Conservation (phyloP, 1,140 invertebrate genomes). For the Laupala kohalensis region DNA sequence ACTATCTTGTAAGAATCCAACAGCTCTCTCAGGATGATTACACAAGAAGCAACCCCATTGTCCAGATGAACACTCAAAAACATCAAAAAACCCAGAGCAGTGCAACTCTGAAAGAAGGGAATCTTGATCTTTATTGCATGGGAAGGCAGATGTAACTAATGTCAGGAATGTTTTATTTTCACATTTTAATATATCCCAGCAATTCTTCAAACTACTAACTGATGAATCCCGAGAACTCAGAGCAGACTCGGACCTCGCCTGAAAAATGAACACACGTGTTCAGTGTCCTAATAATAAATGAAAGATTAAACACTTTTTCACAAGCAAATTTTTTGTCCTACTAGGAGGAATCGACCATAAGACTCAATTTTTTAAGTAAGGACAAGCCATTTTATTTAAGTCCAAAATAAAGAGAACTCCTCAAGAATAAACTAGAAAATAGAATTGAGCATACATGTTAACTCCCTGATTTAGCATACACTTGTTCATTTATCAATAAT, state of each 20-base stretch:
- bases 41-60: slow-evolving; percentile 82
- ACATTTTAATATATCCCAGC: slow-evolving; percentile 84
- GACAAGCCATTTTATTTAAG: too few species aligned
- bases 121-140: slow-evolving; percentile 77
- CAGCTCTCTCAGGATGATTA: slow-evolving; percentile 77
- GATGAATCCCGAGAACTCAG: slow-evolving; percentile 70
- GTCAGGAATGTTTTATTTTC: slow-evolving; percentile 82
- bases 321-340: too few species aligned
- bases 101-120: slow-evolving; percentile 70
- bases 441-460: too few species aligned
- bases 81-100: slow-evolving; percentile 79
- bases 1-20: slow-evolving; percentile 60
- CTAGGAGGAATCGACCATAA: too few species aligned
- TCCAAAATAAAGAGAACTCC: too few species aligned
- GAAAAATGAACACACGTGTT: slow-evolving; percentile 18
- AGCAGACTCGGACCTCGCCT: slow-evolving; percentile 64
- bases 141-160: slow-evolving; percentile 84
- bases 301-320: too few species aligned
- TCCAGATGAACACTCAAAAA: slow-evolving; percentile 59
- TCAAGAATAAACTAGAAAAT: too few species aligned
- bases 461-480: too few species aligned
- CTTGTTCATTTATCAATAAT: too few species aligned
- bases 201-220: slow-evolving; percentile 72
- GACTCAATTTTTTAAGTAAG: too few species aligned
- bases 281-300: too few species aligned